phyloP scores from a whole-genome alignment of 2,113 vertebrate species.

The Numenius arquata region DNA sequence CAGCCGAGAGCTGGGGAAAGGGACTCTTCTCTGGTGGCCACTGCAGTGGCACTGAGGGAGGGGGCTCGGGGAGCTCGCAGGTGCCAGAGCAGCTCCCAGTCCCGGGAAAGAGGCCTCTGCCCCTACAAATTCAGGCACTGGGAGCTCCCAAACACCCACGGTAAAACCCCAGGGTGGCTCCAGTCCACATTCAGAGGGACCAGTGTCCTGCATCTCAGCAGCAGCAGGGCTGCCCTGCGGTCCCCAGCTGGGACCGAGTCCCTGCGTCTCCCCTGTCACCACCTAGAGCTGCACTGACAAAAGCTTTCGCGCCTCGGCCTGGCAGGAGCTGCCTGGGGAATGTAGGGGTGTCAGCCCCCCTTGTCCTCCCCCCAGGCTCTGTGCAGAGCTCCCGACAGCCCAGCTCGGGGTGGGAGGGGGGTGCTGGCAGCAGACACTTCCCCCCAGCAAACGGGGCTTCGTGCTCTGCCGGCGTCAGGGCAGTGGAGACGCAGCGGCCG shows the following conservation, averaged over 20 bases:
- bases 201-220: fast-evolving
- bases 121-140: fast-evolving
- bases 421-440: not conserved
- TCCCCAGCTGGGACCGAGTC: not conserved
- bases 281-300: not conserved
- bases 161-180: not conserved
- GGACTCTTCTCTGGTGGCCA: not conserved
- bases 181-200: not conserved
- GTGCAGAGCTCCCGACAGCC: not conserved
- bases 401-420: fast-evolving
- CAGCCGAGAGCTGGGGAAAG: not conserved
- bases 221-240: not conserved
- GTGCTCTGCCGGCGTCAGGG: fast-evolving
- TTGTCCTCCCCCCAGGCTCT: not conserved
- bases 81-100: fast-evolving
- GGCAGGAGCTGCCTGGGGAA: not conserved
- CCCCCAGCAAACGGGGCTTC: fast-evolving
- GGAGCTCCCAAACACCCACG: not conserved
- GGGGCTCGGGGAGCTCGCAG: not conserved
- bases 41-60: not conserved
- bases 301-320: not conserved
- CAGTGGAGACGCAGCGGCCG: not conserved
- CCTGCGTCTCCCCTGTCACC: not conserved
- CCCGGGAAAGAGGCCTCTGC: not conserved
- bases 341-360: not conserved